Base-by-base conservation (phyloP, 2,113 vertebrate genomes). In the Hydropotes inermis region DNA sequence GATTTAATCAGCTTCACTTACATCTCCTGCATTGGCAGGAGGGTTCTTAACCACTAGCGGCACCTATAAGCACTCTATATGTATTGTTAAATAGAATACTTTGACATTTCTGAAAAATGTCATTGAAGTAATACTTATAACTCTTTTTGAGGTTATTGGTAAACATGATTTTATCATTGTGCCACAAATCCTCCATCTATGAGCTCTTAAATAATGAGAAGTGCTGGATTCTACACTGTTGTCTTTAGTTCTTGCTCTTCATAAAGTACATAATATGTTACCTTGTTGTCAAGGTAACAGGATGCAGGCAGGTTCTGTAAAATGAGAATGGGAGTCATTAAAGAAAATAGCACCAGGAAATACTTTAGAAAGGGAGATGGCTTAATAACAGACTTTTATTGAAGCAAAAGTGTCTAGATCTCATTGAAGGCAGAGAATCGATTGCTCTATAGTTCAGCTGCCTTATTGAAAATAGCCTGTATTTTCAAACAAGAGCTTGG, bases 201-300 rank as follows among this genome's bases (percentile, higher is more conserved):
- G 82, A 89, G 27, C 67, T 88, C 70, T 60, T 89, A 79, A 92
- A 74, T 7, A 21, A 83, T 52, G 84, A 95, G 83, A 96, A 82
- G 39, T 47, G 6, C 86, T 55, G 55, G 52, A 30, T 86, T 83
- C 36, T 78, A 70, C 50, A 84, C n/a, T 39, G 13, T 10, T 91
- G 30, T 33, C 52, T 79, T 92, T 47, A 55, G 14, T 91, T 70
- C 1, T 91, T 81, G 47, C 30, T 93, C 28, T 92, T 97, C 27
- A 21, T 0, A 79, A 96, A 93, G 28, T 90, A 47, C 30, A 16
- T 30, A 15, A 57, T 70, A 45, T 76, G 28, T 25, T 94, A 85
- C 36, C 64, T 33, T 93, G 84, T 92, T 85, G 43, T 45, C 70
- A 96, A 96, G 96, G 98, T 96, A 98, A 98, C 67, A 87, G 87